These are phyloP conservation scores for Gallinago stenura DNA, from an alignment of 2,797 vertebrate genomes.

Conservation along the genomic window DNA sequence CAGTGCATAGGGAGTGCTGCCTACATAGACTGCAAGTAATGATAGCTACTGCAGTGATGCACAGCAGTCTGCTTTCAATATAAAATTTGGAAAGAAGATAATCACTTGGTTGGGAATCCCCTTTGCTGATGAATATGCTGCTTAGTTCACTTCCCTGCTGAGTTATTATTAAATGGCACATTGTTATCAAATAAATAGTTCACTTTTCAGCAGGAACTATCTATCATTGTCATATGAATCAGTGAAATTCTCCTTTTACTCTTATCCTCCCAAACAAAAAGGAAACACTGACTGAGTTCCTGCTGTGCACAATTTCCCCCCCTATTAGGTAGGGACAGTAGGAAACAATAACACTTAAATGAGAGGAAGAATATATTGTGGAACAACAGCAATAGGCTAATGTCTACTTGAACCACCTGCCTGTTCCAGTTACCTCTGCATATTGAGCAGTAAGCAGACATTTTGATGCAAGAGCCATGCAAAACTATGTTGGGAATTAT, in stretches of 20 bases:
- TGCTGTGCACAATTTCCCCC: neutral
- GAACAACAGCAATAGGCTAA: neutral
- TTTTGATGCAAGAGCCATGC: neutral
- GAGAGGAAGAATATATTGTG: neutral
- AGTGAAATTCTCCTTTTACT: conserved; percentile 30
- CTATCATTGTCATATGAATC: conserved; percentile 15
- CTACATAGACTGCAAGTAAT: neutral
- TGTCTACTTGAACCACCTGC: neutral
- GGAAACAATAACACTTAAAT: neutral
- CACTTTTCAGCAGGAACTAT: conserved; percentile 43
- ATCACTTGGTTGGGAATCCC: conserved; percentile 41
- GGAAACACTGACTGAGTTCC: neutral
- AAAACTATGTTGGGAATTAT: neutral
- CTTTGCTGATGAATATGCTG: conserved; percentile 52
- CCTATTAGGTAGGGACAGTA: neutral
- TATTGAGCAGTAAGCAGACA: neutral
- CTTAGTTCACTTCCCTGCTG: conserved; percentile 56
- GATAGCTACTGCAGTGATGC: conserved; percentile 12
- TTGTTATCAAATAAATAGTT: conserved; percentile 62
- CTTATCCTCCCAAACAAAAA: neutral
- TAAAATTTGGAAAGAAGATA: conserved; percentile 58
- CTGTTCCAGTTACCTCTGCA: neutral
- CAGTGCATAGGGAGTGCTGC: neutral
- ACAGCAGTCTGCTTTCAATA: conserved; percentile 18
- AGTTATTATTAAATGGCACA: conserved; percentile 35